Evolutionary conservation across 2,888 invertebrate species (phyloP).

Genomic region (Scaeva pyrastri): DNA sequence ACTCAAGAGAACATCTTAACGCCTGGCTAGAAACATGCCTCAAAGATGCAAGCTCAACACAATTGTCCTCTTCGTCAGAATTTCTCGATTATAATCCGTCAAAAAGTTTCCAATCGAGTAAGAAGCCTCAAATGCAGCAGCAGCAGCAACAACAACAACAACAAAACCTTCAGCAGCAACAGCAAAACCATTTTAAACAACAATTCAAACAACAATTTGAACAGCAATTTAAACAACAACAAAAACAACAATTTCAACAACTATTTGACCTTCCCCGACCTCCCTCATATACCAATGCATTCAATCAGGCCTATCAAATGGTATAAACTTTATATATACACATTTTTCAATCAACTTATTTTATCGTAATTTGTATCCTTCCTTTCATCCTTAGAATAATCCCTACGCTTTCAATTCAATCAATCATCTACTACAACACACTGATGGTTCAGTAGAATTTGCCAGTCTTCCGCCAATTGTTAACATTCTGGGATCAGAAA

Average conservation of each 20-base stretch:
- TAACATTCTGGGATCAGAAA: constrained; percentile 83
- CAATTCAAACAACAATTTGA: constrained; percentile 74
- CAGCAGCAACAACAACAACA: constrained; percentile 75
- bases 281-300: constrained; percentile 78
- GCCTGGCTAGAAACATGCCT: constrained; percentile 83
- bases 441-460: constrained; percentile 84
- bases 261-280: constrained; percentile 57
- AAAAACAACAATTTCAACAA: constrained; percentile 68
- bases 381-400: constrained; percentile 76
- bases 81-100: constrained; percentile 83
- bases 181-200: constrained; percentile 71
- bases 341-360: not conserved
- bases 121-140: constrained; percentile 54
- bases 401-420: constrained; percentile 80
- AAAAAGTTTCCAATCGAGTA: constrained; percentile 73
- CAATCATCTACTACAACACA: constrained; percentile 77
- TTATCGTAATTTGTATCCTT: not conserved
- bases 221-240: constrained; percentile 65
- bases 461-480: constrained; percentile 90
- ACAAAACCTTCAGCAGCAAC: constrained; percentile 63
- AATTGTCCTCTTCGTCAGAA: constrained; percentile 83
- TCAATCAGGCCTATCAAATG: constrained; percentile 82
- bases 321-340: constrained; percentile 75
- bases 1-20: constrained; percentile 82
- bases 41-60: constrained; percentile 82